Conservation (phyloP, 2,113 vertebrate species). For the Ceyx margarethae region DNA sequence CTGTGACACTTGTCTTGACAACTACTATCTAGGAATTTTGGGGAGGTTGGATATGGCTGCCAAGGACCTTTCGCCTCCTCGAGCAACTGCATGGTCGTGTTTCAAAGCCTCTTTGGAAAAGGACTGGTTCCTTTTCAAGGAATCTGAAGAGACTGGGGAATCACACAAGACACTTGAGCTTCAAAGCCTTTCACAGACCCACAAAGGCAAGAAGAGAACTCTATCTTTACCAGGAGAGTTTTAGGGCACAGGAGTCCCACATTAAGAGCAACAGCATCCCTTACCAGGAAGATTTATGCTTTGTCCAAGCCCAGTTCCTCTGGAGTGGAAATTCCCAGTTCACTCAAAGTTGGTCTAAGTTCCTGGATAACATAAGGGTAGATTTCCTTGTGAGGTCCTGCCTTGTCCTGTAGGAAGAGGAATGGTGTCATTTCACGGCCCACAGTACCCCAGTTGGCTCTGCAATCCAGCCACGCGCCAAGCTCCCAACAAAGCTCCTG, state of each 20-base stretch:
- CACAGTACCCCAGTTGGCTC: accelerated
- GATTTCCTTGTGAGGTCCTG: slow-evolving; percentile 94
- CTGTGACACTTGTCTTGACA: background rate
- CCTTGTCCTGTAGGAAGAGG: slow-evolving; percentile 85
- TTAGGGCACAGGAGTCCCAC: background rate
- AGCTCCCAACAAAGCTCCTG: accelerated
- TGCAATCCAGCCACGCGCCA: accelerated
- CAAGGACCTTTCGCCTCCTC: background rate
- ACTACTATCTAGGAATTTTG: background rate
- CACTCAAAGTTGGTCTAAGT: slow-evolving; percentile 90
- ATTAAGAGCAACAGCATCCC: background rate
- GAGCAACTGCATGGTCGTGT: too few relatives aligned
- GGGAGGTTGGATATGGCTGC: background rate
- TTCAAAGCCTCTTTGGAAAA: background rate
- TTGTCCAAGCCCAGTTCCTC: slow-evolving; percentile 93
- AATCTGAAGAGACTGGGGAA: background rate
- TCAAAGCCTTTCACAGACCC: background rate
- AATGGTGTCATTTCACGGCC: slow-evolving; percentile 1
- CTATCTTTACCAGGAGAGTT: background rate
- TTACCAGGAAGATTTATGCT: slow-evolving; percentile 75
- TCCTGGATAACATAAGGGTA: slow-evolving; percentile 97
- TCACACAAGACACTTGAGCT: background rate
- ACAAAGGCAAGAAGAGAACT: too few relatives aligned
- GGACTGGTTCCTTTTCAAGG: background rate
- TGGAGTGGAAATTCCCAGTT: slow-evolving; percentile 96